phyloP scores from a whole-genome alignment of 2,113 vertebrate species.

The Cichladusa arquata region DNA sequence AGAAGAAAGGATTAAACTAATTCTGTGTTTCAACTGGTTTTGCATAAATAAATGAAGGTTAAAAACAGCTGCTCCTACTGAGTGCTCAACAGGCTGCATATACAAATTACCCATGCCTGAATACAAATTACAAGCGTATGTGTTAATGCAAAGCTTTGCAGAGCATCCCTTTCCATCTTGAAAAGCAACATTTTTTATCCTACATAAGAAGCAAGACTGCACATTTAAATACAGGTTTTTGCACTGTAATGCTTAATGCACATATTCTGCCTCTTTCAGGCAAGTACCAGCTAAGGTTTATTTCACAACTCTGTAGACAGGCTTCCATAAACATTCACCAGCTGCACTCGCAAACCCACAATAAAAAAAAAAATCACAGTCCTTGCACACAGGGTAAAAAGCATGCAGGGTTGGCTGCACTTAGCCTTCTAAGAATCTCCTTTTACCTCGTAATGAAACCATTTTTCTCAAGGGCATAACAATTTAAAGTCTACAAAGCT shows the following conservation, averaged over 20 bases:
- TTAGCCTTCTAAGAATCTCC: neutral
- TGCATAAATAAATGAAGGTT: constrained; percentile 31
- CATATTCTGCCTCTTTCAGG: neutral
- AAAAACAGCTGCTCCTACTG: constrained; percentile 8
- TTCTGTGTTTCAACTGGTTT: neutral
- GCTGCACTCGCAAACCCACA: neutral
- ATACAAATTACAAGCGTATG: neutral
- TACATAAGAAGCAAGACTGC: neutral
- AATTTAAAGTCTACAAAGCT: neutral
- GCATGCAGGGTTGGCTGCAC: neutral
- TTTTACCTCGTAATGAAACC: neutral
- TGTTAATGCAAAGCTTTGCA: neutral
- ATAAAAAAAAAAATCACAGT: neutral
- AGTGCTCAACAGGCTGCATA: neutral
- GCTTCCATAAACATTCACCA: neutral
- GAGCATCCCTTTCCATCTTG: neutral
- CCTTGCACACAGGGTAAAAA: neutral
- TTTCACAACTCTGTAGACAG: neutral
- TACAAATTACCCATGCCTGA: neutral
- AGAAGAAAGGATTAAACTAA: constrained; percentile 21
- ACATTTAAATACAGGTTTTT: neutral
- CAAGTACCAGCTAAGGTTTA: neutral
- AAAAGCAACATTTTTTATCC: neutral
- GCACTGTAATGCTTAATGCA: neutral
- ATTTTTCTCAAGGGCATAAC: neutral